Conservation (phyloP, 2,113 vertebrate species). For the Gracilinanus agilis region DNA sequence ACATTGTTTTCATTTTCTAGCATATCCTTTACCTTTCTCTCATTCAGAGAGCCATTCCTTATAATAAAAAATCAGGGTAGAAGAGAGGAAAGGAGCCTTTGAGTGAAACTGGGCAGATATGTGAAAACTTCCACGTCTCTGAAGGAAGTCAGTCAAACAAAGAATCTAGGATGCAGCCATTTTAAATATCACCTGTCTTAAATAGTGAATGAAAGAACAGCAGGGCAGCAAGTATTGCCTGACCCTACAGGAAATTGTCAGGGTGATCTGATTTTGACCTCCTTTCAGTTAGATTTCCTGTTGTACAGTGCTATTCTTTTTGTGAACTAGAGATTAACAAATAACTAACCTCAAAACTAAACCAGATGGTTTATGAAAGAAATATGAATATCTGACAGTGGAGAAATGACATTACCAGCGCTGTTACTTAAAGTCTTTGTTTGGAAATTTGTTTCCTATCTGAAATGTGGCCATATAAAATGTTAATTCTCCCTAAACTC, state of each 20-base stretch:
- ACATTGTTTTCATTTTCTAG: not conserved
- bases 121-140: not conserved
- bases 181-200: constrained; percentile 22
- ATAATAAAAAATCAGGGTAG: not conserved
- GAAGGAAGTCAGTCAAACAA: not conserved
- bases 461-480: constrained; percentile 6
- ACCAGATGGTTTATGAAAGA: constrained; percentile 25
- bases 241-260: constrained; percentile 54
- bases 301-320: constrained; percentile 32
- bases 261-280: constrained; percentile 64
- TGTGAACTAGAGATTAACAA: constrained; percentile 62
- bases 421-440: constrained; percentile 43
- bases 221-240: constrained; percentile 33
- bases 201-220: not conserved
- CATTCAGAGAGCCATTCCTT: not conserved
- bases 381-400: not conserved
- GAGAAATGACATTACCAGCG: constrained; percentile 53
- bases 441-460: constrained; percentile 45
- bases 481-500: not conserved
- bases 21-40: not conserved
- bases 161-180: not conserved
- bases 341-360: not conserved
- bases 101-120: constrained; percentile 65
- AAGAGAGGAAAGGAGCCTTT: constrained; percentile 53
- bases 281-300: constrained; percentile 61